phyloP scores from a whole-genome alignment of 2,113 vertebrate genomes.

The Podarcis muralis region DNA sequence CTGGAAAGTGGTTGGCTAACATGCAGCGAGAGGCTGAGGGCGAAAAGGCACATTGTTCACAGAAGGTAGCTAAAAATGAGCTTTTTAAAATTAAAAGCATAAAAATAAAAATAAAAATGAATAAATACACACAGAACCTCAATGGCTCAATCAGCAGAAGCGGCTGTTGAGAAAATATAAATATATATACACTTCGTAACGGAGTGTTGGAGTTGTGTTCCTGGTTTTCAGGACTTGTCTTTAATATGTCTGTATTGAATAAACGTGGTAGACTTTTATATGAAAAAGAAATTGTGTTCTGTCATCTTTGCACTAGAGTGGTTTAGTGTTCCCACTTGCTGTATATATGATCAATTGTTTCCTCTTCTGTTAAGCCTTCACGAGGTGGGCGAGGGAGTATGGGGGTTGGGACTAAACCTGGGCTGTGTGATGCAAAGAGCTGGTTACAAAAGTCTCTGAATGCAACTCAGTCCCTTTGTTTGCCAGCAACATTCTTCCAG shows the following conservation, averaged over 20 bases:
- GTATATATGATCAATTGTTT: background rate
- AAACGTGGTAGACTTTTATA: constrained; percentile 73
- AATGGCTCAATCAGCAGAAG: constrained; percentile 64
- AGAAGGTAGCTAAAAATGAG: constrained; percentile 53
- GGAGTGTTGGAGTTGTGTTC: constrained; percentile 73
- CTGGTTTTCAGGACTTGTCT: constrained; percentile 75
- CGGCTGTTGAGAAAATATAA: constrained; percentile 64
- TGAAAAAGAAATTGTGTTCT: constrained; percentile 4
- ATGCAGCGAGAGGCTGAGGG: background rate
- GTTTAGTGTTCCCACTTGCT: background rate
- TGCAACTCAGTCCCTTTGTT: constrained; percentile 70
- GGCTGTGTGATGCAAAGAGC: constrained; percentile 60
- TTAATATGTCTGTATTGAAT: constrained; percentile 75
- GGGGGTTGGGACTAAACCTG: constrained; percentile 22
- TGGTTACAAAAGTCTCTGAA: constrained; percentile 62
- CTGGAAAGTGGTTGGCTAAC: constrained; percentile 35
- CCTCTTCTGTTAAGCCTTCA: background rate
- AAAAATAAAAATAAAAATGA: background rate
- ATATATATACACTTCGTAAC: constrained; percentile 73
- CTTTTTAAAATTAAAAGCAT: constrained; percentile 37
- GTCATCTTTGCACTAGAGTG: background rate
- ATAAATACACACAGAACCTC: constrained; percentile 49
- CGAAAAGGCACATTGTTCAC: constrained; percentile 55
- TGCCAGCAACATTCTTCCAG: constrained; percentile 48
- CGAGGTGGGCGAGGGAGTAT: background rate